A percentile compares a stretch with the other conserved stretches of the same genome.
These are phyloP conservation scores for Streblospio benedicti DNA, from an alignment of 1,140 invertebrate genomes.

Conservation along the genomic window DNA sequence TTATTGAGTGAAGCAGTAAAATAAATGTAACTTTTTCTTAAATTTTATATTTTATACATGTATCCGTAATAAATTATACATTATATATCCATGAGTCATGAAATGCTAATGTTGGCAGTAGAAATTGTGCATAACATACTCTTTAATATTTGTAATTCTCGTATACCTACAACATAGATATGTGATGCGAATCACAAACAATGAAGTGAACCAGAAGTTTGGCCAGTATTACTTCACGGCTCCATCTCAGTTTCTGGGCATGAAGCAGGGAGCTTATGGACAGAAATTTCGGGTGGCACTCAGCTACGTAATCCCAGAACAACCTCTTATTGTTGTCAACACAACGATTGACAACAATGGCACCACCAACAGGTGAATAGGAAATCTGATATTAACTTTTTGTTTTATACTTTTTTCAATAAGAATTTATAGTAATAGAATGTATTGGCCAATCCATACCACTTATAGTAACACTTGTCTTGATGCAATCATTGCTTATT, in stretches of 20 bases:
- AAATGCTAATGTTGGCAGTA: background rate
- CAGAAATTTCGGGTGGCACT: slow-evolving; percentile 5
- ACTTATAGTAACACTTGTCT: no score
- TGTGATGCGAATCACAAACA: slow-evolving; percentile 8
- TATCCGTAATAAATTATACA: background rate
- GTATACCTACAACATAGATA: background rate
- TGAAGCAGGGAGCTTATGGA: slow-evolving; percentile 15
- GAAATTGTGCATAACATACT: background rate
- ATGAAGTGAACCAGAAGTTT: background rate
- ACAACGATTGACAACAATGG: no score
- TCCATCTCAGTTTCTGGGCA: slow-evolving; percentile 5
- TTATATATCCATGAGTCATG: no score
- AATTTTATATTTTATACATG: background rate
- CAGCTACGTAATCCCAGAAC: no score
- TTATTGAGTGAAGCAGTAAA: no score
- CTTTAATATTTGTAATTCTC: background rate
- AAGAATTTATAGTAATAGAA: no score
- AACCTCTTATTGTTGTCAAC: no score
- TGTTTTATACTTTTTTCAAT: no score
- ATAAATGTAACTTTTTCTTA: background rate
- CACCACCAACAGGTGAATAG: background rate
- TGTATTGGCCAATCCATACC: no score
- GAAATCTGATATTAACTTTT: no score
- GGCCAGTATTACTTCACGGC: slow-evolving; percentile 3
- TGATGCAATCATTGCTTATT: no score